A percentile compares a stretch with the other conserved stretches of the same genome.
phyloP scores from a whole-genome alignment of 2,888 invertebrate species.

The Horisme vitalbata region DNA sequence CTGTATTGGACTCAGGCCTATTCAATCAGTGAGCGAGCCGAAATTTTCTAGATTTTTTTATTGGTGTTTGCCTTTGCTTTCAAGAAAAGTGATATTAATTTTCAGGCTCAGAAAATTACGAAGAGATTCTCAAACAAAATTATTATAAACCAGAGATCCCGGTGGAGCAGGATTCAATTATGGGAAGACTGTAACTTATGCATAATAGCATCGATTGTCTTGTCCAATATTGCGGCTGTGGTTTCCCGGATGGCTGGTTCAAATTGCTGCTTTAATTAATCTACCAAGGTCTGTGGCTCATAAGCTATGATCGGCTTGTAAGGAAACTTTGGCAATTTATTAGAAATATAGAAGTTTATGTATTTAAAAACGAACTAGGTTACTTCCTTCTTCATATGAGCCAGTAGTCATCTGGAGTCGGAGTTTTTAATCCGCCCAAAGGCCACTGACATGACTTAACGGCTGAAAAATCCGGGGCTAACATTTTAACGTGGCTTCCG shows the following conservation, averaged over 20 bases:
- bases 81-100: no score
- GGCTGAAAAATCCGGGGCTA: no score
- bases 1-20: slow-evolving; percentile 25
- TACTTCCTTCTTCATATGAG: no score
- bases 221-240: slow-evolving; percentile 25
- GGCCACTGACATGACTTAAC: no score
- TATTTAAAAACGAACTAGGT: no score
- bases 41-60: no score
- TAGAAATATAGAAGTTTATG: no score
- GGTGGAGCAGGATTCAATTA: slow-evolving; percentile 16
- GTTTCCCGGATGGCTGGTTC: slow-evolving; percentile 19
- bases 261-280: slow-evolving; percentile 32
- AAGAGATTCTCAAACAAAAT: slow-evolving; percentile 14
- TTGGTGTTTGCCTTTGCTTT: no score
- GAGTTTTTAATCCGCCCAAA: no score
- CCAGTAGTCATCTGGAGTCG: no score
- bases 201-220: slow-evolving; percentile 26
- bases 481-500: no score
- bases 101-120: slow-evolving; percentile 1
- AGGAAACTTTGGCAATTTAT: slow-evolving; percentile 2
- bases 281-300: slow-evolving; percentile 19
- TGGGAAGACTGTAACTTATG: slow-evolving; percentile 18
- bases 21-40: slow-evolving; percentile 10
- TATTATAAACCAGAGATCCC: slow-evolving; percentile 16
- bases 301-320: slow-evolving; percentile 22